Evolutionary conservation across 1,140 invertebrate genomes (phyloP).

Genomic region (Asbolus verrucosus): DNA sequence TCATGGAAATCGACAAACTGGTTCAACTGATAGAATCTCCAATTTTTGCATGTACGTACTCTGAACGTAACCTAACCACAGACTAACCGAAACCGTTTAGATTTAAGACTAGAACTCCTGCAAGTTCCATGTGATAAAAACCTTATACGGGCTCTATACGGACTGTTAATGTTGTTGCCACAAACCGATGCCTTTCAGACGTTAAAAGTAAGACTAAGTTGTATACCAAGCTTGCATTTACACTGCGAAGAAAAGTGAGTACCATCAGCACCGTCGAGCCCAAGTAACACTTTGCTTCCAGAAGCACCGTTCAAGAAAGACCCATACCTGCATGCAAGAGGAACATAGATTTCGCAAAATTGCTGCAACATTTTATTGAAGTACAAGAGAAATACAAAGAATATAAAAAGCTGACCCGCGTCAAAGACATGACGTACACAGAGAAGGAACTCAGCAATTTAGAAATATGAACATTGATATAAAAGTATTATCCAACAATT

Average conservation of each 20-base stretch:
- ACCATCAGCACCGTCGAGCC: neutral
- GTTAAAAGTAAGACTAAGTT: constrained; percentile 87
- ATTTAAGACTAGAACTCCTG: constrained; percentile 91
- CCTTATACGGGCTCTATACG: constrained; percentile 92
- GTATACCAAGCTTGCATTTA: constrained; percentile 79
- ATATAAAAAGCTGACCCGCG: constrained; percentile 66
- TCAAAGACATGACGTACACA: constrained; percentile 8
- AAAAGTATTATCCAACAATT: neutral
- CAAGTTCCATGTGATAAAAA: constrained; percentile 82
- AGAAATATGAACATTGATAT: constrained; percentile 10
- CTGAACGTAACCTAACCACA: neutral
- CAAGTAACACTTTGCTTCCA: constrained; percentile 45
- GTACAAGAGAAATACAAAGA: constrained; percentile 76
- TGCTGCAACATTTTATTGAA: constrained; percentile 74
- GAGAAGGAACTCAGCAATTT: constrained; percentile 22
- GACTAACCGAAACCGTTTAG: constrained; percentile 68
- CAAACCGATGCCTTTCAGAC: constrained; percentile 96
- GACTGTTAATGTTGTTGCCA: constrained; percentile 96
- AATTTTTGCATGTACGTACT: constrained; percentile 95
- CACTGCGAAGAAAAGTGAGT: constrained; percentile 64
- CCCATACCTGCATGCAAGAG: constrained; percentile 56
- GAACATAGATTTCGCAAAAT: constrained; percentile 72
- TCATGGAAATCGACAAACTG: constrained; percentile 97
- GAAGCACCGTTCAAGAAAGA: constrained; percentile 57
- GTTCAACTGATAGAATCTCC: constrained; percentile 98